Evolutionary conservation across 1,140 invertebrate genomes (phyloP), one percentile per base, ranked within the genome.

Genomic region (Diuraphis noxia): DNA sequence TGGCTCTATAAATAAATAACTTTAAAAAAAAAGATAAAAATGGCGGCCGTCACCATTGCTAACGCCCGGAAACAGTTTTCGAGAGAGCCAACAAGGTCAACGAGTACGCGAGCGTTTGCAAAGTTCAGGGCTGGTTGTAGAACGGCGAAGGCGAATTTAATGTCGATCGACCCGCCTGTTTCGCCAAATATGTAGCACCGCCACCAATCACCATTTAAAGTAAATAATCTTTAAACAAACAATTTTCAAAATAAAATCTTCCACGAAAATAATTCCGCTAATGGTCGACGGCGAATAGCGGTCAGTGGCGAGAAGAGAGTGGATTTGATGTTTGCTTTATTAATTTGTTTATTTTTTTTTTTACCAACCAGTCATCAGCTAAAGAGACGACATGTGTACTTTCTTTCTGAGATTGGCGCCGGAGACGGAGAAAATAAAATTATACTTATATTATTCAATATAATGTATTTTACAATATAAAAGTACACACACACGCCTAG

Each of bases 121-220:
- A 87, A 87, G 85, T 87, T 87, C 85, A 87, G 85, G 85, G 85
- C 85, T 87, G 85, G 85, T 87, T 87, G 49, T 56, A 40, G 52
- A 87, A 87, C 21, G 34, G 25, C 25, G 13, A 36, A 36, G 85
- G 34, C 41, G 85, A 23, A 52, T 87, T 52, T 8, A 30, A 34
- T 36, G 21, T 36, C 13, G 19, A 49, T n/a, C n/a, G 8, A 49
- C 25, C 8, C 25, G 38, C 23, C 23, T 7, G 23, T 82, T 38
- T 82, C 79, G 38, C 19, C 36, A 21, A 56, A 81, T 82, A 10
- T n/a, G 25, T 82, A 17, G 23, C 38, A 25, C 23, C 36, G 21
- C 9, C 34, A 25, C 23, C 5, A 19, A 8, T 36, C 34, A 25
- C 23, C 5, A 19, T 21, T 36, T 23, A 38, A 79, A 38, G 17